Percentiles rank a stretch among this genome's conserved stretches.
phyloP scores from a whole-genome alignment of 2,113 vertebrate genomes.

The Willisornis vidua region DNA sequence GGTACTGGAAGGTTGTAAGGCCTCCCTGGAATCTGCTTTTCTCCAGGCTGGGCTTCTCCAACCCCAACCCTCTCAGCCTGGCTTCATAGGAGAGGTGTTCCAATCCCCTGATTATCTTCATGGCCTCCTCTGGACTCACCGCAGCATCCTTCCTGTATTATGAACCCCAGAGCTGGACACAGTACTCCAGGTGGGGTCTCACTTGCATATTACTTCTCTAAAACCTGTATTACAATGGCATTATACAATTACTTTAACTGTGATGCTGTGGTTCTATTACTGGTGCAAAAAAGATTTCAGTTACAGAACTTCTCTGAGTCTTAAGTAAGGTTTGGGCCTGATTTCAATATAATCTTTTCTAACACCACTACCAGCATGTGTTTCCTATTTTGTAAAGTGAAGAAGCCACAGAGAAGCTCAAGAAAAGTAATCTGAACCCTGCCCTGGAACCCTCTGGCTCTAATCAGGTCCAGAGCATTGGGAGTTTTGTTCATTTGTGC shows the following conservation, averaged over 20 bases:
- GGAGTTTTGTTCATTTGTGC: constrained; percentile 43
- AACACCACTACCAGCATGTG: not conserved
- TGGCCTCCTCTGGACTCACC: not conserved
- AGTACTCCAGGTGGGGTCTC: not conserved
- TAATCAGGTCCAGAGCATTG: constrained; percentile 21
- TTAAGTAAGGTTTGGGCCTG: not conserved
- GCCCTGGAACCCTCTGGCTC: not conserved
- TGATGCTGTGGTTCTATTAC: not conserved
- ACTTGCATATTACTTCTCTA: not conserved
- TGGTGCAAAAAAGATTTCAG: not conserved
- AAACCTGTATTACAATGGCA: not conserved
- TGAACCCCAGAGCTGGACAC: not conserved
- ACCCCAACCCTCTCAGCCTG: not conserved
- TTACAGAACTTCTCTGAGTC: not conserved
- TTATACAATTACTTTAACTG: not conserved
- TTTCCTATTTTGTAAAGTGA: not conserved
- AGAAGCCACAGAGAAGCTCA: not conserved
- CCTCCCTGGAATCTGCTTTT: not conserved
- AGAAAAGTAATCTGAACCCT: constrained; percentile 35
- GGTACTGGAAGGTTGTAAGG: not conserved
- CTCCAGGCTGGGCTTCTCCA: not conserved
- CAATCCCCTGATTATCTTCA: not conserved
- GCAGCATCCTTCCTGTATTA: not conserved
- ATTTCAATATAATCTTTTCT: not conserved
- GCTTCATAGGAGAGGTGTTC: not conserved